These are phyloP conservation scores for Bufo bufo DNA, from an alignment of 2,113 vertebrate genomes.

Conservation along the genomic window DNA sequence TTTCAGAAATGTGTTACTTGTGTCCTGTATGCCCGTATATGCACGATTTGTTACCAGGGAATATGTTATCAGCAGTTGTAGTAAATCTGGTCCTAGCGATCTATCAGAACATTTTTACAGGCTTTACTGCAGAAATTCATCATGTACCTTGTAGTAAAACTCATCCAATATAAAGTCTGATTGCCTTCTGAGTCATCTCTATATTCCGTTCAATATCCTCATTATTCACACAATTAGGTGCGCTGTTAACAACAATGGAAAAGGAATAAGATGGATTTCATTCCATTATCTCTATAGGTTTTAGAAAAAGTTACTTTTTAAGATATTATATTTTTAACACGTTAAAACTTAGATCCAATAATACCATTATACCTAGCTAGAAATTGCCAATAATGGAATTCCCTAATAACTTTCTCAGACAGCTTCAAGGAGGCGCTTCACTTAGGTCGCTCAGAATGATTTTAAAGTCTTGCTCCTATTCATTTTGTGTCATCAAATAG, in stretches of 20 bases:
- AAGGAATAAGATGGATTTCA: not conserved
- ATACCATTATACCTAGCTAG: not conserved
- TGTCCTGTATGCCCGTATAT: not conserved
- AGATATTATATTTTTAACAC: not conserved
- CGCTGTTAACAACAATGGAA: not conserved
- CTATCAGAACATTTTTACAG: not conserved
- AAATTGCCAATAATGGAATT: not conserved
- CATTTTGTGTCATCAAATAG: not conserved
- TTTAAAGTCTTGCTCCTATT: not conserved
- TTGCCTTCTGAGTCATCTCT: not conserved
- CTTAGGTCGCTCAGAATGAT: not conserved
- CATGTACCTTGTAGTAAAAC: not conserved
- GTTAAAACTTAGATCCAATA: not conserved
- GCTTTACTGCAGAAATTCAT: not conserved
- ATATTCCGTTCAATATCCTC: slow-evolving; percentile 1
- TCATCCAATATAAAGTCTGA: slow-evolving; percentile 8
- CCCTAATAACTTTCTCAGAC: not conserved
- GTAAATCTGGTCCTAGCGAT: not conserved
- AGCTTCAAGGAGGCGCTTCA: not conserved
- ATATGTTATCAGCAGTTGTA: not conserved
- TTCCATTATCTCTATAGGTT: not conserved
- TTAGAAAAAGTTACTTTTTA: not conserved
- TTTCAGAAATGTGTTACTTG: not conserved
- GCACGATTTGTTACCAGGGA: not conserved
- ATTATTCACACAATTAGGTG: slow-evolving; percentile 18